Evolutionary conservation across 1,140 invertebrate genomes (phyloP).

Genomic region (Tetramorium simillimum): DNA sequence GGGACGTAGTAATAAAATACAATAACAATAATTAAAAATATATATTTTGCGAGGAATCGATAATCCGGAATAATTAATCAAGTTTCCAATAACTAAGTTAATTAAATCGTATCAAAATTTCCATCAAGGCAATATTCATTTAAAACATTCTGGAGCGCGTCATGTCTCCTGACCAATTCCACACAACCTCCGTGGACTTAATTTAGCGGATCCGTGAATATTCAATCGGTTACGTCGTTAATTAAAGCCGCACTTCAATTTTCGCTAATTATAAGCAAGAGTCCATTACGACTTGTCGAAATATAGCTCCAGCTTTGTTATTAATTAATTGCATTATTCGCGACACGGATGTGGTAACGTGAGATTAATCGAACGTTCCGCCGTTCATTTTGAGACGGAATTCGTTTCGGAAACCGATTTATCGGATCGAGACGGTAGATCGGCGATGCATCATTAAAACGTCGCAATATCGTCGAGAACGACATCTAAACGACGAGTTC

Average conservation of each 20-base stretch:
- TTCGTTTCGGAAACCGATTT: slow-evolving; percentile 36
- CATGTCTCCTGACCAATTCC: neutral
- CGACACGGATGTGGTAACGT: neutral
- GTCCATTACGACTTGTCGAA: neutral
- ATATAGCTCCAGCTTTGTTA: neutral
- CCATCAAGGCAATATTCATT: neutral
- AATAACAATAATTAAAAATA: neutral
- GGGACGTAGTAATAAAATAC: neutral
- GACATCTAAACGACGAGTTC: neutral
- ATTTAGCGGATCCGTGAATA: neutral
- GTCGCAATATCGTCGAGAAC: slow-evolving; percentile 37
- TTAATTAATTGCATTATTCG: slow-evolving; percentile 8
- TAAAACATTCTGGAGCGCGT: neutral
- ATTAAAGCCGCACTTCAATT: slow-evolving; percentile 18
- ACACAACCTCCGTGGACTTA: neutral
- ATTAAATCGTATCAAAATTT: slow-evolving; percentile 1
- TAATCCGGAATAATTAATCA: neutral
- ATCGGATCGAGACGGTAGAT: slow-evolving; percentile 17
- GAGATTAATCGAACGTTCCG: neutral
- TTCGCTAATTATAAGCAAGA: slow-evolving; percentile 19
- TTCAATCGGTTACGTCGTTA: neutral
- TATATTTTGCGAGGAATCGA: neutral
- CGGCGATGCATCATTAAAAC: slow-evolving; percentile 50
- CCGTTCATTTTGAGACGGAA: neutral
- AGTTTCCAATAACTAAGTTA: neutral